Evolutionary conservation across 2,797 vertebrate species (phyloP), one percentile per base, ranked within the genome.

Genomic region (Valencia hispanica): DNA sequence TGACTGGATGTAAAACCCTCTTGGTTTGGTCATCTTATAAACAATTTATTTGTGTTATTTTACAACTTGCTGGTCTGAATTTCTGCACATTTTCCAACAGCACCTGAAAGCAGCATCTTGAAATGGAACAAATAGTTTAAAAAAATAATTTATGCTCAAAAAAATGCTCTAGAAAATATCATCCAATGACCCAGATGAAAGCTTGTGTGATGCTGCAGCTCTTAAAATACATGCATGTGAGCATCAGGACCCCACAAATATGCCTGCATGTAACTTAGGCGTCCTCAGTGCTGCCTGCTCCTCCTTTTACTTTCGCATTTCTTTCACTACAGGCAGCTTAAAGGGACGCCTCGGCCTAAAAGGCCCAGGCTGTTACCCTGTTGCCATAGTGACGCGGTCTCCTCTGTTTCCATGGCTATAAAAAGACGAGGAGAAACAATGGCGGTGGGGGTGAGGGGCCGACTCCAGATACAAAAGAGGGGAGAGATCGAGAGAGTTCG

Each of bases 401-500:
- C 94, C 91, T 91, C 74, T 66, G 96, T 97, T 96, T 94, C 96
- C 94, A 94, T 95, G 95, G 97, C 86, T 93, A 94, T 91, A 72
- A 87, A 68, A 91, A 90, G 83, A 84, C 80, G 30, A 89, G 59
- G 78, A 83, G 83, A 88, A 90, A 90, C 91, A 91, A 90, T 90
- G 93, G 88, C 30, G 72, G 34, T 0, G 20, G 83, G 84, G 78
- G 79, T 48, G 80, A 81, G 71, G 80, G 78, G 65, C 71, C 81
- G 84, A 87, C 83, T 87, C 59, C 47, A 82, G 79, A 61, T 75
- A 88, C 86, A 90, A 90, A 91, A 79, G 91, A 70, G 51, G 36
- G 89, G 88, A 18, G 78, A 73, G 78, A 82, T 75, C 80, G 88
- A 86, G 88, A 87, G 85, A 78, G 84, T 86, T 81, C 50, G 89